These are phyloP conservation scores for Cephus pulcher DNA, from an alignment of 2,888 invertebrate species.

Conservation along the genomic window DNA sequence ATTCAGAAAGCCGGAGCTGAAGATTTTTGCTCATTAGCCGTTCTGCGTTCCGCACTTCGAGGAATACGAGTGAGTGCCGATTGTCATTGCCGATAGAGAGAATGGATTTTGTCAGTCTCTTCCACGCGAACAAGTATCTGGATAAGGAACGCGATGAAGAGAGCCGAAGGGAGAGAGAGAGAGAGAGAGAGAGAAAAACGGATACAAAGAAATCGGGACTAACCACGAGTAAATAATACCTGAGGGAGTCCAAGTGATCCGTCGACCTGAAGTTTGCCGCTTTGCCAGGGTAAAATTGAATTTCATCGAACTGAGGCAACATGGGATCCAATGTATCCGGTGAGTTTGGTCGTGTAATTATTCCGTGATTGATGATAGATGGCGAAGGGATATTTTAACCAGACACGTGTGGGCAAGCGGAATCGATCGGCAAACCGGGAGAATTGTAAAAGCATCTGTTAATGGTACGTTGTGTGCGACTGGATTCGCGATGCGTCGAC, in stretches of 20 bases:
- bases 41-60: background rate
- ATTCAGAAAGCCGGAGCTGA: slow-evolving; percentile 13
- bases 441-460: slow-evolving; percentile 42
- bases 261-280: background rate
- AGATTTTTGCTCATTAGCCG: background rate
- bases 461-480: slow-evolving; percentile 53
- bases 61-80: background rate
- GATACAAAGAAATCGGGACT: slow-evolving; percentile 29
- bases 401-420: slow-evolving; percentile 21
- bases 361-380: slow-evolving; percentile 28
- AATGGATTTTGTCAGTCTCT: background rate
- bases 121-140: slow-evolving; percentile 10
- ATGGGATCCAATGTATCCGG: background rate
- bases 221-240: background rate
- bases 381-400: slow-evolving; percentile 5
- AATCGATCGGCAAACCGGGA: slow-evolving; percentile 20
- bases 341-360: slow-evolving; percentile 39
- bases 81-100: background rate
- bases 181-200: slow-evolving; percentile 31
- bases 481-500: slow-evolving; percentile 47
- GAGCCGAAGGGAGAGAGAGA: slow-evolving; percentile 35
- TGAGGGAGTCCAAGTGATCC: background rate
- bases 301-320: background rate
- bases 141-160: slow-evolving; percentile 17
- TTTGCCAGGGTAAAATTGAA: background rate